Conservation (phyloP, 2,888 invertebrate genomes). For the Uloborus plumipes region DNA sequence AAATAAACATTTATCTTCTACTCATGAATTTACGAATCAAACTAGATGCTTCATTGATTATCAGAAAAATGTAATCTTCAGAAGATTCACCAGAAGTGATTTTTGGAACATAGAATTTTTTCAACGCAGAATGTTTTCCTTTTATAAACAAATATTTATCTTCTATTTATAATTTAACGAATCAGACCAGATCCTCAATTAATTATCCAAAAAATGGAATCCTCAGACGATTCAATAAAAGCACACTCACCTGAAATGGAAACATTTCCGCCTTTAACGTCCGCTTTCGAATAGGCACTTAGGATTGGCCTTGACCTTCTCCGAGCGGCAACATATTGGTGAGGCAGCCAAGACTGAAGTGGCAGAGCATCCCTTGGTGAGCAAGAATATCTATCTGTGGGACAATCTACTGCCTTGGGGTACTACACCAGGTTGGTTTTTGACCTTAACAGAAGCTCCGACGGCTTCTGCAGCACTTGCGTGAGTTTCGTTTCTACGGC, state of each 20-base stretch:
- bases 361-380: constrained; percentile 22
- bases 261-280: constrained; percentile 34
- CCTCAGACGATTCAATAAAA: not conserved
- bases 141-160: no score
- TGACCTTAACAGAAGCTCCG: not conserved
- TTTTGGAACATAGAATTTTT: no score
- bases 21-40: no score
- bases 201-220: not conserved
- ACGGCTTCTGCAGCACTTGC: not conserved
- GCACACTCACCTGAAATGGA: constrained; percentile 2
- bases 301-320: constrained; percentile 48
- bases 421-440: constrained; percentile 6
- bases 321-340: constrained; percentile 13
- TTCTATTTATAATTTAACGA: no score
- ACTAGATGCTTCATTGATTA: no score
- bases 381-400: constrained; percentile 41
- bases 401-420: constrained; percentile 17
- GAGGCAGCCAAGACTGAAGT: constrained; percentile 20
- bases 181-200: no score
- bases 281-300: not conserved
- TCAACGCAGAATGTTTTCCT: no score
- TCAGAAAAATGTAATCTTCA: no score
- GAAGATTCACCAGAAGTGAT: no score
- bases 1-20: no score
- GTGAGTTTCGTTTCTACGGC: not conserved